Evolutionary conservation across 2,113 vertebrate genomes (phyloP).

Genomic region (Elephas maximus): DNA sequence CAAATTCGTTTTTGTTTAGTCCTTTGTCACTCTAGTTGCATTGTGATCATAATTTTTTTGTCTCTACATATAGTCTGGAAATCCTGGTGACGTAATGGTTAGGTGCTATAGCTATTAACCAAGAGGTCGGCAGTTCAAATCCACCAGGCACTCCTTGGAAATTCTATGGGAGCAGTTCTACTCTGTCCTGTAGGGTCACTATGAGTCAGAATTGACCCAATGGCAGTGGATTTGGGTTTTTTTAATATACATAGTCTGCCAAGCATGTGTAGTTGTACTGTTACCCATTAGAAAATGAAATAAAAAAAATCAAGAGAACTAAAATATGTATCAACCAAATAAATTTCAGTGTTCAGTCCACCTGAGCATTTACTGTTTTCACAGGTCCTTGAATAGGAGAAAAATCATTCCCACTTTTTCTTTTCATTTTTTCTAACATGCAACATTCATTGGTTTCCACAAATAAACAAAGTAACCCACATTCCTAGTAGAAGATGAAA

Average conservation of each 20-base stretch:
- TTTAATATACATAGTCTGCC: neutral
- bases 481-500: constrained; percentile 20
- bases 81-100: no score
- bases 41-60: neutral
- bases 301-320: constrained; percentile 33
- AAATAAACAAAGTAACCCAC: neutral
- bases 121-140: no score
- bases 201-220: no score
- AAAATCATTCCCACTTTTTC: neutral
- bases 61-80: neutral
- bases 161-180: no score
- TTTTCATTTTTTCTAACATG: neutral
- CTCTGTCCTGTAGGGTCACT: no score
- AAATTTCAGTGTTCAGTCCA: neutral
- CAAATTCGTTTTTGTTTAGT: constrained; percentile 25
- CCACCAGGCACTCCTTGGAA: no score
- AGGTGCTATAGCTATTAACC: no score
- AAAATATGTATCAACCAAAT: constrained; percentile 23
- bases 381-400: neutral
- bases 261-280: constrained; percentile 6
- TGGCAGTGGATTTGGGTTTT: no score
- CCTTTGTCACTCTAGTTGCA: neutral
- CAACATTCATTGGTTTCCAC: neutral
- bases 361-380: constrained; percentile 29
- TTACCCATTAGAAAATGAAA: neutral